Conservation (phyloP, 37 sponge, comb jelly and placozoan species). For the Spongilla lacustris region DNA sequence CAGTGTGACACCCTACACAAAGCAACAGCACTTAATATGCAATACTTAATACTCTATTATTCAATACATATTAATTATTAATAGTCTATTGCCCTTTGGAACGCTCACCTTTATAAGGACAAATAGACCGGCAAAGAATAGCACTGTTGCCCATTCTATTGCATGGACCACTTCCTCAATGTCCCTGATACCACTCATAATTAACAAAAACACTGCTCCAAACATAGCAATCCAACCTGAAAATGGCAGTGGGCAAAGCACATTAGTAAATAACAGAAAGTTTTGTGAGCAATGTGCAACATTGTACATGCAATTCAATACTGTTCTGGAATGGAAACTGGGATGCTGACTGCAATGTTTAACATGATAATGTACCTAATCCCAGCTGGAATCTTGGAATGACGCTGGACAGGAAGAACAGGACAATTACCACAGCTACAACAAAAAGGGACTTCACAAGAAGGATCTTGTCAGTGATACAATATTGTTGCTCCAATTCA, state of each 20-base stretch:
- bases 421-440: constrained; percentile 74
- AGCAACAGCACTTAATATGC: too few species aligned
- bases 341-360: too few species aligned
- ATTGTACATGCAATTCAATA: not conserved
- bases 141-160: constrained; percentile 96
- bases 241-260: too few species aligned
- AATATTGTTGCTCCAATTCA: constrained; percentile 80
- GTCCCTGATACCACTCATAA: constrained; percentile 86
- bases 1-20: constrained; percentile 39
- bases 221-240: constrained; percentile 95
- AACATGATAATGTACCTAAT: constrained; percentile 54
- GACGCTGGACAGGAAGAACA: constrained; percentile 85
- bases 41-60: too few species aligned
- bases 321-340: not conserved
- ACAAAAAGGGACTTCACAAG: constrained; percentile 80
- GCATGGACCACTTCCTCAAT: constrained; percentile 88
- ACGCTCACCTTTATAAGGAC: constrained; percentile 85
- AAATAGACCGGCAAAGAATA: constrained; percentile 97
- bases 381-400: constrained; percentile 69
- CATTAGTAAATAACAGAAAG: too few species aligned
- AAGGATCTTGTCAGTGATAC: constrained; percentile 81
- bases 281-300: too few species aligned
- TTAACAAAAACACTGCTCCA: constrained; percentile 77
- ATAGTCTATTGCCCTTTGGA: too few species aligned
- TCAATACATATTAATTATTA: too few species aligned